Evolutionary conservation across 2,888 invertebrate species (phyloP), one percentile per base, ranked within the genome.

Genomic region (Mermis nigrescens): DNA sequence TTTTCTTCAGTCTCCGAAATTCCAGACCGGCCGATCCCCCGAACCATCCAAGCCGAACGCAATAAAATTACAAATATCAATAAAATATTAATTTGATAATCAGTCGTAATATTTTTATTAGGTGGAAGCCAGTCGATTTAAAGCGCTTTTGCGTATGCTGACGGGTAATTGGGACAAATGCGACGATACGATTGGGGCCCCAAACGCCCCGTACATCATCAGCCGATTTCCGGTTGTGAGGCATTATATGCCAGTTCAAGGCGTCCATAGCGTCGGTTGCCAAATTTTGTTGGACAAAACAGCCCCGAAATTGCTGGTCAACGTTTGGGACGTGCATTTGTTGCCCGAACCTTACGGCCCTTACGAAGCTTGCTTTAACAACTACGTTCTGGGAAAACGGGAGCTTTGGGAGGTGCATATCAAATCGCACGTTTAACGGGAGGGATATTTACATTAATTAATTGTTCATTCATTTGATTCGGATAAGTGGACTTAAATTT

Each of bases 161-260:
- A 7, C 38, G 12, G 38, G 38, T 38, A 12, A 7, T 7, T 38
- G 38, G 38, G 38, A 7, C 38, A 38, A 38, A 38, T 38, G 38
- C 38, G 19, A 38, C 38, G 38, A 38, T 38, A 38, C 38, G 38
- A 38, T 38, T 7, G 38, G 38, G 12, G 38, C 19, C 12, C 38
- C 38, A 7, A 38, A 38, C 38, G 38, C 38, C 19, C 38, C 38
- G 12, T 38, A 38, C 19, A 38, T 38, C 19, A 38, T 38, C 7
- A 38, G 12, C 38, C 38, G 38, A 12, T 38, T 38, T 38, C 38
- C 38, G 7, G 19, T 38, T 38, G 12, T 12, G 38, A 38, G 19
- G 19, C 38, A 57, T 62, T 31, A 66, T 28, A 55, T 12, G 19
- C 58, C 51, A 12, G 24, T 24, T 7, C 26, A 48, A 22, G 24